A percentile compares a stretch with the other conserved stretches of the same genome.
Conservation (phyloP, 2,797 vertebrate species). For the Morelia viridis region DNA sequence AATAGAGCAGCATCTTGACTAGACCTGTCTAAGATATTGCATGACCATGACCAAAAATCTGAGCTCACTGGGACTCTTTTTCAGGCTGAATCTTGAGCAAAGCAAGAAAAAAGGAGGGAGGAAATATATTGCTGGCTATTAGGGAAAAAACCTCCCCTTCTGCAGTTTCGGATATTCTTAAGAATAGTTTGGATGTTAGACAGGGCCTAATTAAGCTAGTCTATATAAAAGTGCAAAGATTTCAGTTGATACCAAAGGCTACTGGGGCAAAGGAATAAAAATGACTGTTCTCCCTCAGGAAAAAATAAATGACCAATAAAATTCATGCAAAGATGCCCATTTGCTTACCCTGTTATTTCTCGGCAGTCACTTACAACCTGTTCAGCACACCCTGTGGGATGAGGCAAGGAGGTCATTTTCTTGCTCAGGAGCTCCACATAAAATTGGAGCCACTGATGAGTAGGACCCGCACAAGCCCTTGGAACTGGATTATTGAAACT, state of each 20-base stretch:
- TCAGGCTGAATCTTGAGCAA: background rate
- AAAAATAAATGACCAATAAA: background rate
- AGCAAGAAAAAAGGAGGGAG: too few relatives aligned
- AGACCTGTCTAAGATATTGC: background rate
- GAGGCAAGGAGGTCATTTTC: background rate
- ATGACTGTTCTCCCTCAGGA: background rate
- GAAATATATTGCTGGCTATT: background rate
- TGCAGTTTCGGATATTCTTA: background rate
- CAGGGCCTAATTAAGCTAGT: background rate
- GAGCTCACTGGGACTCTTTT: background rate
- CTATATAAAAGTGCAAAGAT: background rate
- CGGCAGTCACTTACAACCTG: background rate
- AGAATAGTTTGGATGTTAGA: background rate
- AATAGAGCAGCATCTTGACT: background rate
- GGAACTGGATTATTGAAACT: background rate
- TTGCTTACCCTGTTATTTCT: background rate
- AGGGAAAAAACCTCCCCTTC: background rate
- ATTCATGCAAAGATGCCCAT: background rate
- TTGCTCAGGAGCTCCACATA: background rate
- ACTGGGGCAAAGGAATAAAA: background rate
- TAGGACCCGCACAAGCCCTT: background rate
- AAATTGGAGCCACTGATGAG: background rate
- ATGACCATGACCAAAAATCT: background rate
- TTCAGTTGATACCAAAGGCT: background rate
- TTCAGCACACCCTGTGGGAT: background rate